Evolutionary conservation across 2,888 invertebrate genomes (phyloP), one percentile per base, ranked within the genome.

Genomic region (Ptychoptera contaminata): DNA sequence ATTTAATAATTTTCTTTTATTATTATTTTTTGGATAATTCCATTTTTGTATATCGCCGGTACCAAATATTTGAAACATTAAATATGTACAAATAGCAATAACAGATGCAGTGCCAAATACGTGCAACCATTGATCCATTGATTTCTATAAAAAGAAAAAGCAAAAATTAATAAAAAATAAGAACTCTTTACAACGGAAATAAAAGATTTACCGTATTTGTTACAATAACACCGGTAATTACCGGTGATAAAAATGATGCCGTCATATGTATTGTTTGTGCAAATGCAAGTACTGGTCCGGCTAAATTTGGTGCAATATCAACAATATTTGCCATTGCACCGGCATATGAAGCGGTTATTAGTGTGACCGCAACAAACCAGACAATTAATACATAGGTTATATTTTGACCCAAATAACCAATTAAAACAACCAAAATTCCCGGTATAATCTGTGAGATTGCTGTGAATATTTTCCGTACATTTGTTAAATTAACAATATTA

Each of bases 201-300:
- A 37, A 30, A 16, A 42, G 41, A 60, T 66, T 69, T 59, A 75
- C 78, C 56, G 71, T 71, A 50, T 73, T 66, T 51, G 72, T 65
- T 16, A 77, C 69, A 46, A 80, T 61, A 49, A 72, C 62, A 49
- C 79, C 79, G 50, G 76, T 74, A 14, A 71, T 73, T 44, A 79
- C 58, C 1, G 80, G 80, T 42, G 79, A 79, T 34, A 80, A 55
- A 56, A 80, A 81, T 54, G 79, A 79, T 29, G 80, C 80, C 10
- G 76, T 73, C 80, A 81, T 81, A 60, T 80, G 80, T 53, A 81
- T 79, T n/a, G 80, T 80, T 65, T 81, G 80, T 51, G 79, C 78
- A 59, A 80, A 81, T 11, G 80, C 79, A 50, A 81, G 61, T 39
- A 80, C 77, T 31, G 79, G 79, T 43, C 74, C 82, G 43, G 82